These are phyloP conservation scores for Petrocephalus microphthalmus DNA, from an alignment of 2,113 vertebrate species.

Conservation along the genomic window DNA sequence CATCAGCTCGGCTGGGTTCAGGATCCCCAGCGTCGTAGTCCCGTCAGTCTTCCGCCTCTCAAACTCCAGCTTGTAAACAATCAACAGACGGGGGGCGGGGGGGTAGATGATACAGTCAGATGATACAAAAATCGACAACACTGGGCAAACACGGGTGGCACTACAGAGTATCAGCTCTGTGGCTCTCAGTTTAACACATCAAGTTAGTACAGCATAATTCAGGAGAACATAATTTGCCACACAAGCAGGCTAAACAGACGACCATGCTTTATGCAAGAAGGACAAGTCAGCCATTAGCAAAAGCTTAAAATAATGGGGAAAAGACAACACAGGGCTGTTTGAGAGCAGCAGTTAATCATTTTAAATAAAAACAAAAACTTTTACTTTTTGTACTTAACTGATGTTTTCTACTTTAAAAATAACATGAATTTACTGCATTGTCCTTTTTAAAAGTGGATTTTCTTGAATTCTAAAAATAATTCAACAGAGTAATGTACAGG, in stretches of 20 bases:
- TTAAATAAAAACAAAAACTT: background rate
- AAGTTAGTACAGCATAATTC: background rate
- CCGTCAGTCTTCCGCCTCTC: constrained; percentile 81
- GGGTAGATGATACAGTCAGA: constrained; percentile 15
- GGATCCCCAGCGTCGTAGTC: constrained; percentile 83
- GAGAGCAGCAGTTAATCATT: background rate
- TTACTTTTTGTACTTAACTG: background rate
- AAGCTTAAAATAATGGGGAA: background rate
- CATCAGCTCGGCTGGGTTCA: constrained; percentile 76
- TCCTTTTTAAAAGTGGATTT: too few species aligned
- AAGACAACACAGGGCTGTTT: background rate
- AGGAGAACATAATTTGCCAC: background rate
- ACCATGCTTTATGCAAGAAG: background rate
- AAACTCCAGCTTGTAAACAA: constrained; percentile 72
- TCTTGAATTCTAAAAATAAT: too few species aligned
- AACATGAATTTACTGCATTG: too few species aligned
- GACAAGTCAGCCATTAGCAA: background rate
- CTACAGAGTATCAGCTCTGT: background rate
- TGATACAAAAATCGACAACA: background rate
- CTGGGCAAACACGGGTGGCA: background rate
- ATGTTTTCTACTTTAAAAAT: background rate
- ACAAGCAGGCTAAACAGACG: background rate
- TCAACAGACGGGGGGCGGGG: background rate
- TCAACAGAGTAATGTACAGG: too few species aligned
- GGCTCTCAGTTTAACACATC: background rate